Conservation (phyloP, 2,888 invertebrate species). For the Thera obeliscata region DNA sequence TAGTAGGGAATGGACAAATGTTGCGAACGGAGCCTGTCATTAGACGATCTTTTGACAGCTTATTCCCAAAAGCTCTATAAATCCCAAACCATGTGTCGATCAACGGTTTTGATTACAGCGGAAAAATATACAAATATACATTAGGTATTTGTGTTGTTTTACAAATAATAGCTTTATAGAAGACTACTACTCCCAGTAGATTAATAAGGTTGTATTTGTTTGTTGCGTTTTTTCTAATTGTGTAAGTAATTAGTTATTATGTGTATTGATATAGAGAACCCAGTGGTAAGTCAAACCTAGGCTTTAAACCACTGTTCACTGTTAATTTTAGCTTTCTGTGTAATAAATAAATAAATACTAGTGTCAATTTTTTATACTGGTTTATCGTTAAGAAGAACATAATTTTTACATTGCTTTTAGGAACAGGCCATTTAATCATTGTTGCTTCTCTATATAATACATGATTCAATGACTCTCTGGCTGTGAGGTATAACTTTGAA, state of each 20-base stretch:
- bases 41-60: constrained; percentile 65
- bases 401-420: not conserved
- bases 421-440: constrained; percentile 42
- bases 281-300: no score
- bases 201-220: no score
- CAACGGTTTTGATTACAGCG: not conserved
- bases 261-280: no score
- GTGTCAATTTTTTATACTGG: not conserved
- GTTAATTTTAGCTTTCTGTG: no score
- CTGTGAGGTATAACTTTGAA: constrained; percentile 50
- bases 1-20: constrained; percentile 60
- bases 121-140: not conserved
- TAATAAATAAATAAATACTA: no score
- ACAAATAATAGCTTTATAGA: no score
- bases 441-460: constrained; percentile 44
- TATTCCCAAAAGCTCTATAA: constrained; percentile 21
- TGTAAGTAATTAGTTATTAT: no score
- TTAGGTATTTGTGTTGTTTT: no score
- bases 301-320: no score
- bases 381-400: not conserved
- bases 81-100: not conserved
- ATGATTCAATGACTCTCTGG: constrained; percentile 46
- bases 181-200: no score
- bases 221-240: no score
- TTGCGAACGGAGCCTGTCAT: constrained; percentile 63